Evolutionary conservation across 1,140 invertebrate genomes (phyloP).

Genomic region (Drosophila sucinea): DNA sequence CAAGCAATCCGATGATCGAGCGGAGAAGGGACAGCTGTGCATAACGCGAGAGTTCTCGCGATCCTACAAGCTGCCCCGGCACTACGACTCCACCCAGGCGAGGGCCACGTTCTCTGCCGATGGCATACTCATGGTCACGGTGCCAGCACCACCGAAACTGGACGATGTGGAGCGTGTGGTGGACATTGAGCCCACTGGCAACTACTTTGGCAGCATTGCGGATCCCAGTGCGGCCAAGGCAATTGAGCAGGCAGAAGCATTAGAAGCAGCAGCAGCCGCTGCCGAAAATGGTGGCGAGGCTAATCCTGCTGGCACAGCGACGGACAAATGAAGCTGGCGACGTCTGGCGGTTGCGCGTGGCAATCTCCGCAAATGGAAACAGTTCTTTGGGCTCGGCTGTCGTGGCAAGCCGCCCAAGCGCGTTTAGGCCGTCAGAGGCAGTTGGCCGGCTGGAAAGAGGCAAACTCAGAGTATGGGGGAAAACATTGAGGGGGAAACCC

Average conservation of each 20-base stretch:
- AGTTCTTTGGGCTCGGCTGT: not conserved
- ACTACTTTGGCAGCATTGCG: constrained; percentile 74
- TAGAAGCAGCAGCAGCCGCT: constrained; percentile 19
- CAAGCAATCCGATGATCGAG: constrained; percentile 70
- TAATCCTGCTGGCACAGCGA: constrained; percentile 62
- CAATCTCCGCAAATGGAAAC: constrained; percentile 35
- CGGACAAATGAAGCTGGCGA: constrained; percentile 72
- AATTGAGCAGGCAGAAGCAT: constrained; percentile 52
- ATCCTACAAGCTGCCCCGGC: constrained; percentile 73
- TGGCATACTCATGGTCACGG: constrained; percentile 76
- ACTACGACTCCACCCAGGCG: constrained; percentile 77
- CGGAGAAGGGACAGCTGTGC: constrained; percentile 65
- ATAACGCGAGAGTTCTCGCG: constrained; percentile 73
- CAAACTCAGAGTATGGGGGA: constrained; percentile 1
- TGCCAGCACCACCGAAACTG: constrained; percentile 75
- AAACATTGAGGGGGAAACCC: constrained; percentile 1
- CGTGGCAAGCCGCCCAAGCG: constrained; percentile 35
- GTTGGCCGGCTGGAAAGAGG: constrained; percentile 50
- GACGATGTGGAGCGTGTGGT: constrained; percentile 78
- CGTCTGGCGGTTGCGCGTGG: constrained; percentile 69
- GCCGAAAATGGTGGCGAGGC: constrained; percentile 50
- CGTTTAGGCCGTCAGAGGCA: constrained; percentile 68
- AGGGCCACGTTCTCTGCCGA: constrained; percentile 76
- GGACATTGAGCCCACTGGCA: constrained; percentile 74
- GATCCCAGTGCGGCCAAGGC: constrained; percentile 67